phyloP scores from a whole-genome alignment of 2,113 vertebrate species.

The Antennarius striatus region DNA sequence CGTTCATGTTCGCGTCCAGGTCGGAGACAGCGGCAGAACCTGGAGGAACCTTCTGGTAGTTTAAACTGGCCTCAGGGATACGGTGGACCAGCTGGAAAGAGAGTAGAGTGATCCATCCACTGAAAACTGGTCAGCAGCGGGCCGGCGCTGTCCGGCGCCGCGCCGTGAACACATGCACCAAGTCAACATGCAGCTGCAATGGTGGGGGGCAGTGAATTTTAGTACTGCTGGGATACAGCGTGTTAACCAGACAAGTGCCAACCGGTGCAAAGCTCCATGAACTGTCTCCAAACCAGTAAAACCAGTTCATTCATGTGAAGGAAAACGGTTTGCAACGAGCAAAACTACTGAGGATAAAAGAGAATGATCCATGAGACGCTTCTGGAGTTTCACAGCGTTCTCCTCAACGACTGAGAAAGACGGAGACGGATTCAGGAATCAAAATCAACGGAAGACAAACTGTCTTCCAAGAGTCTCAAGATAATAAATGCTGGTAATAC shows the following conservation, averaged over 20 bases:
- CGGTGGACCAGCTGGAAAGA: conserved; percentile 89
- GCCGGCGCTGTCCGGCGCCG: conserved; percentile 9
- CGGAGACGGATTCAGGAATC: too few relatives aligned
- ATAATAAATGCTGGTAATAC: too few relatives aligned
- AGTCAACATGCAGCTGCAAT: conserved; percentile 63
- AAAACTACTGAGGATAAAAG: conserved; percentile 1
- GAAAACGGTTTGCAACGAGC: background rate
- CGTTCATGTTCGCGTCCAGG: conserved; percentile 92
- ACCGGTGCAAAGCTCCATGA: conserved; percentile 36
- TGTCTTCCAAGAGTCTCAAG: too few relatives aligned
- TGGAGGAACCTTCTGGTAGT: conserved; percentile 96
- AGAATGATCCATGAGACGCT: too few relatives aligned
- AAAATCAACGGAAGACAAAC: too few relatives aligned
- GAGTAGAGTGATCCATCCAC: conserved; percentile 45
- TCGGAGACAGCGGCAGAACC: conserved; percentile 82
- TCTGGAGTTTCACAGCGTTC: too few relatives aligned
- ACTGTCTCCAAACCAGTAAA: conserved; percentile 23
- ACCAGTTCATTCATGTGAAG: conserved; percentile 27
- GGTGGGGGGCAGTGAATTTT: conserved; percentile 58
- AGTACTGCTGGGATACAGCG: conserved; percentile 51
- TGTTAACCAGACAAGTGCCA: conserved; percentile 16
- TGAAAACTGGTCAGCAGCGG: conserved; percentile 20
- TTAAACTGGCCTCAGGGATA: conserved; percentile 96
- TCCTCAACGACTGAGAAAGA: too few relatives aligned
- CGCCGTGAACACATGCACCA: conserved; percentile 61